Evolutionary conservation across 2,888 invertebrate species (phyloP), one percentile per base, ranked within the genome.

Genomic region (Parnassius apollo): DNA sequence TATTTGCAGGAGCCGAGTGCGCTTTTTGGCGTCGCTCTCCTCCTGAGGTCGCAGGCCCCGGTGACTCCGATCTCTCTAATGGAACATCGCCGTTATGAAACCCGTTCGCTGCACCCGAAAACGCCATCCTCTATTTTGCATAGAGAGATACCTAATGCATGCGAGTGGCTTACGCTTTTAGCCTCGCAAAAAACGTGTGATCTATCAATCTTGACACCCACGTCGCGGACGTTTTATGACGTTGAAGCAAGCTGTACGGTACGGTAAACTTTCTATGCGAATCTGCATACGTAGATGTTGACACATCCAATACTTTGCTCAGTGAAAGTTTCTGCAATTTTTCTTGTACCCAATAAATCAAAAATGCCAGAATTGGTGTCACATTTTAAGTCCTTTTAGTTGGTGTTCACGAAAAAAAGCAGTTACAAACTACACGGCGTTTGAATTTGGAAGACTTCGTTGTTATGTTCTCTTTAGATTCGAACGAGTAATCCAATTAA

Each of bases 1-100:
- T 82, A 78, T 82, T 83, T 82, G 71, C 72, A 66, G 72, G 71
- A 68, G 71, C 69, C 71, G 70, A 74, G 75, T 69, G 76, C 74
- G 68, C 74, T 74, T 76, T 77, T 78, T 73, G 72, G 78, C 77
- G 71, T 70, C 69, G 66, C 73, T 74, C 72, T 68, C 73, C 70
- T 74, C 68, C 71, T 66, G 69, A 71, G 72, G 69, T 68, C 68
- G 68, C 70, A 71, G 45, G 42, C 66, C 69, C 55, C 56, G 64
- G 62, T 67, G 70, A 65, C 69, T 71, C 67, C 64, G 71, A 69
- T 72, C 69, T 70, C 70, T 69, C 80, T 82, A 83, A 82, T 81
- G 81, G 80, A 77, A 75, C 68, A 66, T 67, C 70, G 61, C 66
- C 69, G 71, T 70, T 72, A 71, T 73, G 69, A 70, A 71, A 70